Percentiles rank a stretch among this genome's conserved stretches.
These are phyloP conservation scores for Pinctada fucata DNA, from an alignment of 2,888 invertebrate species.

Conservation along the genomic window DNA sequence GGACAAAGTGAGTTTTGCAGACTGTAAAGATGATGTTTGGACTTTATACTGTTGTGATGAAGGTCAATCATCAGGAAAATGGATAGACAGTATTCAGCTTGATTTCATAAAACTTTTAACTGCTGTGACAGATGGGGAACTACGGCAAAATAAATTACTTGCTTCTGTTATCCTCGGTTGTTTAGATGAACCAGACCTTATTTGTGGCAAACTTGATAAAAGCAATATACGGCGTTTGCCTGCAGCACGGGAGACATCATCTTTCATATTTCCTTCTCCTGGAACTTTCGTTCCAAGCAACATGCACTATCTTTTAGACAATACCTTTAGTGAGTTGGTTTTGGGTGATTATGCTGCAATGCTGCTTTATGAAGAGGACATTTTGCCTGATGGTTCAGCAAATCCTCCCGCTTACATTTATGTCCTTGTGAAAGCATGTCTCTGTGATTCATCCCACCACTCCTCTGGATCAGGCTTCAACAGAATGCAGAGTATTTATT, in stretches of 20 bases:
- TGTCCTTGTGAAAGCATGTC: background rate
- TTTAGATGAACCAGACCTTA: too few species aligned
- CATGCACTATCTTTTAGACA: background rate
- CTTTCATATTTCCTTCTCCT: background rate
- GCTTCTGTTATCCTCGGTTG: too few species aligned
- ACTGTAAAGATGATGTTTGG: background rate
- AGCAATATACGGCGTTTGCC: too few species aligned
- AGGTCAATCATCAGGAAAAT: background rate
- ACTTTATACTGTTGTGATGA: background rate
- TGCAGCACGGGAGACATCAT: too few species aligned
- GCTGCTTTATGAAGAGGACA: background rate
- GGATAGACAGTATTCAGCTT: background rate
- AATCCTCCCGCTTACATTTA: background rate
- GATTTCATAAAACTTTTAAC: background rate
- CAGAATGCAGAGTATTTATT: background rate
- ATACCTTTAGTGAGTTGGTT: background rate
- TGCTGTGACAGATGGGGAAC: background rate
- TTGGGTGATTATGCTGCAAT: background rate
- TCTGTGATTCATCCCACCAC: background rate
- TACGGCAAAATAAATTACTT: background rate
- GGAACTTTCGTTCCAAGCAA: constrained; percentile 4
- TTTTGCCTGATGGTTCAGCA: background rate
- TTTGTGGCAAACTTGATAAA: too few species aligned
- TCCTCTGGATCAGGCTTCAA: background rate
- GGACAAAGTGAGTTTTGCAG: too few species aligned